Percentiles rank a stretch among this genome's conserved stretches.
phyloP scores from a whole-genome alignment of 2,797 vertebrate genomes.

The Gambelia wislizenii region DNA sequence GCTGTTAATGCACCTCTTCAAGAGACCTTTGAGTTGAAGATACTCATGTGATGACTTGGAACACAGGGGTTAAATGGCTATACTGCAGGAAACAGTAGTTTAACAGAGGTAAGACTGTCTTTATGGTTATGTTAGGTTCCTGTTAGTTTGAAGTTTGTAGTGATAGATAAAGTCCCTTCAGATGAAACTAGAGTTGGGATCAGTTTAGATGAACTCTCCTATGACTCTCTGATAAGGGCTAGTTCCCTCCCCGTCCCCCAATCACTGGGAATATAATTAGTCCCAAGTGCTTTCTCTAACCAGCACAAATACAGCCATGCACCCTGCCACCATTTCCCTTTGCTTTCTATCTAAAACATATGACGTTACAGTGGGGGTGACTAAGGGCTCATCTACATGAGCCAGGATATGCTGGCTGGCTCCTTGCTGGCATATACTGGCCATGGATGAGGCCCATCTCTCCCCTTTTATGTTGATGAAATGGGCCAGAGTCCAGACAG shows the following conservation, averaged over 20 bases:
- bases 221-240: background rate
- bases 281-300: background rate
- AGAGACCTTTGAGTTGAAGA: conserved; percentile 14
- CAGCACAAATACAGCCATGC: too few species aligned
- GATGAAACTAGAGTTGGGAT: background rate
- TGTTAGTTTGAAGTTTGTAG: background rate
- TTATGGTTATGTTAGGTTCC: background rate
- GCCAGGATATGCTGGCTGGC: too few species aligned
- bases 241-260: background rate
- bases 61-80: background rate
- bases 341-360: too few species aligned
- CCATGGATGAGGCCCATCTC: too few species aligned
- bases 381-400: too few species aligned
- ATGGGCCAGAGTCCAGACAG: too few species aligned
- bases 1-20: conserved; percentile 22
- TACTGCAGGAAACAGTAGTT: conserved; percentile 13
- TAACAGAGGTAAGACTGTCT: background rate
- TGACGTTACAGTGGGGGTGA: too few species aligned
- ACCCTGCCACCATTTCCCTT: too few species aligned
- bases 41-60: conserved; percentile 27
- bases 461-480: too few species aligned
- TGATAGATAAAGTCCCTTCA: background rate
- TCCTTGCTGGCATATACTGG: too few species aligned
- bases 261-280: background rate
- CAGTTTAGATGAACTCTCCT: background rate